Conservation (phyloP, 2,113 vertebrate species). For the Tachuris rubrigastra region DNA sequence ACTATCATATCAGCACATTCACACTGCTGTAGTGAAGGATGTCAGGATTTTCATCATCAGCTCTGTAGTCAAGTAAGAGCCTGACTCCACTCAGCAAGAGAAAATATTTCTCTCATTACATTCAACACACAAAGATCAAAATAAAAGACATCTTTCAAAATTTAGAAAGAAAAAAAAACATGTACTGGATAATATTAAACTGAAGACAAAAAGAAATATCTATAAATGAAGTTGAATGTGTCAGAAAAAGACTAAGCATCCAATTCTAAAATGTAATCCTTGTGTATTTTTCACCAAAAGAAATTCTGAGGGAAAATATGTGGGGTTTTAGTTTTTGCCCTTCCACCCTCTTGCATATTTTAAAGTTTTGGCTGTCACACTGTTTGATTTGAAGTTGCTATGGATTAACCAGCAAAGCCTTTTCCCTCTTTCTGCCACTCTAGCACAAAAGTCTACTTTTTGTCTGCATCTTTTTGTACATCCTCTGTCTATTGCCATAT, state of each 20-base stretch:
- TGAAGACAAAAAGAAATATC: background rate
- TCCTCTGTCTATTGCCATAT: background rate
- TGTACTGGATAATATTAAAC: background rate
- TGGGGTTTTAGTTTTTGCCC: background rate
- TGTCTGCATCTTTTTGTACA: background rate
- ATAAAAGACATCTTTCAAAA: background rate
- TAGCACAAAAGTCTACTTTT: background rate
- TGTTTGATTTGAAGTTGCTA: background rate
- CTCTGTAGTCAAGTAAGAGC: background rate
- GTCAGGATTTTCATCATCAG: background rate
- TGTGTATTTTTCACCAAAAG: background rate
- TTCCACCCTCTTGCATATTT: background rate
- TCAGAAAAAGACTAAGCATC: background rate
- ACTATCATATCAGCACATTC: background rate
- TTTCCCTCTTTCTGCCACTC: background rate
- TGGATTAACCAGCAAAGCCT: background rate
- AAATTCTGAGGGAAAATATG: background rate
- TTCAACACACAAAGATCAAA: background rate
- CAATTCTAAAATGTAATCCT: background rate
- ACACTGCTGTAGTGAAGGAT: background rate
- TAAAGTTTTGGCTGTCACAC: background rate
- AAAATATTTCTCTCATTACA: background rate
- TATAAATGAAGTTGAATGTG: rapidly evolving
- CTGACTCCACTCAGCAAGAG: background rate
- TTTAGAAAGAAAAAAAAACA: background rate